A percentile compares a stretch with the other conserved stretches of the same genome.
These are phyloP conservation scores for Tridacna crocea DNA, from an alignment of 2,888 invertebrate species.

Conservation along the genomic window DNA sequence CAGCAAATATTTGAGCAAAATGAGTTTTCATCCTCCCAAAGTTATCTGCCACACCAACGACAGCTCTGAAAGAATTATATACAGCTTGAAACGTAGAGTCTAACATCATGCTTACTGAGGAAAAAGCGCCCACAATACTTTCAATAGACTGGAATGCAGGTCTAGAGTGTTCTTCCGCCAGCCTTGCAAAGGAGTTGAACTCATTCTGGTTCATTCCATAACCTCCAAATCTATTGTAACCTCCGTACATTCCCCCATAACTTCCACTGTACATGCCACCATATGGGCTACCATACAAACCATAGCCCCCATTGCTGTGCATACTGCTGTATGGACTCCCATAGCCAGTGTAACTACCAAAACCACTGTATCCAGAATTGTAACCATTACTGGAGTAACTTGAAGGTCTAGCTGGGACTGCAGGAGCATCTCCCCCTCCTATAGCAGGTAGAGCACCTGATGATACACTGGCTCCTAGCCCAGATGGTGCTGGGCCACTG, in stretches of 20 bases:
- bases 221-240: constrained; percentile 63
- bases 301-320: constrained; percentile 14
- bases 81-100: constrained; percentile 98
- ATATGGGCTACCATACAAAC: constrained; percentile 62
- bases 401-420: constrained; percentile 66
- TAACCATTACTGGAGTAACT: constrained; percentile 46
- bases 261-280: constrained; percentile 62
- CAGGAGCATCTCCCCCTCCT: constrained; percentile 64
- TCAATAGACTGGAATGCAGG: constrained; percentile 98
- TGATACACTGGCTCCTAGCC: constrained; percentile 34
- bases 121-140: constrained; percentile 94
- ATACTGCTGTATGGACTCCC: constrained; percentile 61
- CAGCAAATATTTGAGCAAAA: constrained; percentile 94
- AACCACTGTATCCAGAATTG: constrained; percentile 37
- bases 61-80: constrained; percentile 97
- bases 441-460: constrained; percentile 25
- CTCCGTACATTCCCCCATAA: constrained; percentile 58
- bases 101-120: constrained; percentile 97
- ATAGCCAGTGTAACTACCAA: constrained; percentile 53
- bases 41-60: constrained; percentile 97
- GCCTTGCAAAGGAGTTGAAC: constrained; percentile 88
- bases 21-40: constrained; percentile 93
- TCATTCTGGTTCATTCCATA: constrained; percentile 51
- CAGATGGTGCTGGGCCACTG: constrained; percentile 53
- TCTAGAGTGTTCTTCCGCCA: constrained; percentile 95